These are phyloP conservation scores for Terrapene triunguis DNA, from an alignment of 2,113 vertebrate species.

Conservation along the genomic window DNA sequence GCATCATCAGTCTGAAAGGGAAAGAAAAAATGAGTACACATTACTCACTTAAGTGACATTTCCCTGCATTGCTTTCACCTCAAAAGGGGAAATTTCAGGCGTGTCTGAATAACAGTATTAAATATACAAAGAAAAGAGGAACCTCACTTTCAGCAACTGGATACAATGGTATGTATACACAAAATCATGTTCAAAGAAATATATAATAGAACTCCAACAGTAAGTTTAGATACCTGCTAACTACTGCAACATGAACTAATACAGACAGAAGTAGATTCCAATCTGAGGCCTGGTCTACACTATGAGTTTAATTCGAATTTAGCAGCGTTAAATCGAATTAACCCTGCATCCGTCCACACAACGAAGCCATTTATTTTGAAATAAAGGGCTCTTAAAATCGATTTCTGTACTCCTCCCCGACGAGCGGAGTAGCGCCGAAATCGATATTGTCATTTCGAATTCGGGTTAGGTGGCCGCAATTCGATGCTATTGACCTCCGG, in stretches of 20 bases:
- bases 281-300: background rate
- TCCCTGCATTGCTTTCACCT: background rate
- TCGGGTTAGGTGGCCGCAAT: no score
- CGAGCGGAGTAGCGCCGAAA: no score
- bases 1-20: constrained; percentile 90
- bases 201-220: background rate
- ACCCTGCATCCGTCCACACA: no score
- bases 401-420: no score
- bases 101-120: background rate
- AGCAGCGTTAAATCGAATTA: no score
- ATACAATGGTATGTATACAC: background rate
- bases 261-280: background rate
- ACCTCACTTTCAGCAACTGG: background rate
- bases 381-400: no score
- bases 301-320: no score
- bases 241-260: background rate
- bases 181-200: background rate
- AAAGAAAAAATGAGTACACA: background rate
- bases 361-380: no score
- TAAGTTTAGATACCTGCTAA: background rate
- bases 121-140: background rate
- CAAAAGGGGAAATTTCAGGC: background rate
- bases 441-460: no score
- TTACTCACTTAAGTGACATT: background rate
- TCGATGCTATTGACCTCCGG: no score